A percentile compares a stretch with the other conserved stretches of the same genome.
Evolutionary conservation across 2,113 vertebrate genomes (phyloP).

Genomic region (Proterorhinus semilunaris): DNA sequence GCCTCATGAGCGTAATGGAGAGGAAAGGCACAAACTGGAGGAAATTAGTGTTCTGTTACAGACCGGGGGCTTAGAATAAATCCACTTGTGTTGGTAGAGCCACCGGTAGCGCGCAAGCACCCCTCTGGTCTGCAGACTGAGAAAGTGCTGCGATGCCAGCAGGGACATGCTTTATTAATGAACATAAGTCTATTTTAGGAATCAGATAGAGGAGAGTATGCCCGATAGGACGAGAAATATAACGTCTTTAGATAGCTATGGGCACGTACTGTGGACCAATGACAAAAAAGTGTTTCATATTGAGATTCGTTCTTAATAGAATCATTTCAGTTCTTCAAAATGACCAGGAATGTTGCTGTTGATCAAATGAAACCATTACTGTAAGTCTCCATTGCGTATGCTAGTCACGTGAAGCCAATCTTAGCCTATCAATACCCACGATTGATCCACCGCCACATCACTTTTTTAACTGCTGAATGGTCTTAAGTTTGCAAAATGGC

Average conservation of each 20-base stretch:
- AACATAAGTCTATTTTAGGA: constrained; percentile 56
- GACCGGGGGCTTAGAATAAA: constrained; percentile 27
- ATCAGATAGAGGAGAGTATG: constrained; percentile 32
- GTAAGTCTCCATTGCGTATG: too few relatives aligned
- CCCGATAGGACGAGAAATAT: constrained; percentile 33
- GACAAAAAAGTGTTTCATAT: constrained; percentile 11
- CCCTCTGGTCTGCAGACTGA: constrained; percentile 45
- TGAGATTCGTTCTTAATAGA: constrained; percentile 5
- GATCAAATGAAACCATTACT: too few relatives aligned
- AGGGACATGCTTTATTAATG: constrained; percentile 72
- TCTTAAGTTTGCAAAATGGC: background rate
- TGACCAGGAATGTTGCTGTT: background rate
- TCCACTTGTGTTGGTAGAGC: constrained; percentile 29
- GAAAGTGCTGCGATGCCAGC: constrained; percentile 54
- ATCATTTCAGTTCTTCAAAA: constrained; percentile 3
- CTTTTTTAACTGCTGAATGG: too few relatives aligned
- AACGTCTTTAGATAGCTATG: constrained; percentile 17
- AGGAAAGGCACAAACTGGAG: constrained; percentile 9
- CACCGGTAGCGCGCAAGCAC: constrained; percentile 10
- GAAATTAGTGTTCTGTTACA: constrained; percentile 22
- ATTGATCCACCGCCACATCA: too few relatives aligned
- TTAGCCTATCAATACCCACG: too few relatives aligned
- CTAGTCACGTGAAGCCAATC: too few relatives aligned
- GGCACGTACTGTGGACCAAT: background rate
- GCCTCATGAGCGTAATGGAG: constrained; percentile 40